Conservation (phyloP, 2,113 vertebrate genomes). For the Microtus montanus region DNA sequence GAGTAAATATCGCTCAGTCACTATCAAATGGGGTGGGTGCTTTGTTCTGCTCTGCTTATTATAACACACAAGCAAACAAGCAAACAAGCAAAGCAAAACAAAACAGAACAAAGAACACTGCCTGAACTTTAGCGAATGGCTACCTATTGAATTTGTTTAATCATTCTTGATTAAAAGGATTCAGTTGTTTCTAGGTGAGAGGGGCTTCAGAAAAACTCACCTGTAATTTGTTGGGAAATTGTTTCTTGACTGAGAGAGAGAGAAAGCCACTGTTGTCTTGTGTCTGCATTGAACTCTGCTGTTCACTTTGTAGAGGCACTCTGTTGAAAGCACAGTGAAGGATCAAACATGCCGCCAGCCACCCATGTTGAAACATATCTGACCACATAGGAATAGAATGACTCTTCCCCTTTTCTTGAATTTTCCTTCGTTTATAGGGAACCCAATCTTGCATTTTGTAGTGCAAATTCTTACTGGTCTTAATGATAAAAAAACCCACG, state of each 20-base stretch:
- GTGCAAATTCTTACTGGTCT: no score
- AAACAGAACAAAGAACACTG: not conserved
- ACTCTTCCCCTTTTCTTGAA: not conserved
- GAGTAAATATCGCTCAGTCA: conserved; percentile 42
- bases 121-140: not conserved
- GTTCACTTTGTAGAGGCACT: not conserved
- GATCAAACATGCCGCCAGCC: not conserved
- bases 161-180: not conserved
- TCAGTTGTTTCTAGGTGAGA: not conserved
- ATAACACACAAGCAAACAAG: not conserved
- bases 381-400: not conserved
- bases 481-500: no score
- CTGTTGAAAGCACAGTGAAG: not conserved
- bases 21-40: not conserved
- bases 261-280: not conserved
- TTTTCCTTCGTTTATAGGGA: not conserved
- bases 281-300: not conserved
- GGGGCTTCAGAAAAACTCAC: not conserved
- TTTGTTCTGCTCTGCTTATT: not conserved
- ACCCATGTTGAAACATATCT: not conserved
- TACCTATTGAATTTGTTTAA: conserved; percentile 1
- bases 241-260: not conserved
- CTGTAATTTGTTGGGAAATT: not conserved
- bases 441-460: conserved; percentile 11
- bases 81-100: conserved; percentile 31